Evolutionary conservation across 2,888 invertebrate genomes (phyloP).

Genomic region (Imbricaverruca yamaguchii): DNA sequence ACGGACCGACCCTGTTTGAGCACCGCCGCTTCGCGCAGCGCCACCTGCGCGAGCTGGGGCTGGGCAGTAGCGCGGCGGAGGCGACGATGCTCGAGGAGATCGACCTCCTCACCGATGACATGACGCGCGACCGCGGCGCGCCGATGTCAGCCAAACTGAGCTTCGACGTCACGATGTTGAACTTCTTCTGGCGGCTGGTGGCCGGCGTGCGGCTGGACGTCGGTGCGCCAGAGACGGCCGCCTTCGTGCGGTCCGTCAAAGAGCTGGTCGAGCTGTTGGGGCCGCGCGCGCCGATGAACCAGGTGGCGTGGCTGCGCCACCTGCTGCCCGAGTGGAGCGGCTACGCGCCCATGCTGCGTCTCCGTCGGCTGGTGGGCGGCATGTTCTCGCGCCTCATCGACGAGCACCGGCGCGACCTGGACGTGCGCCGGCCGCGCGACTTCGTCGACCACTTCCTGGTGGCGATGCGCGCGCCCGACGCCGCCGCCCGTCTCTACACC

Average conservation of each 20-base stretch:
- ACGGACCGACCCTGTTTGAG: background rate
- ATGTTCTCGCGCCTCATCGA: background rate
- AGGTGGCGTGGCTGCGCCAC: background rate
- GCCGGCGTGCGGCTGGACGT: background rate
- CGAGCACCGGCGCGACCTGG: background rate
- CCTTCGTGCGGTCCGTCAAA: background rate
- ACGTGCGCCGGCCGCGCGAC: background rate
- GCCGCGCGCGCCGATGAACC: background rate
- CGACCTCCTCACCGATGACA: background rate
- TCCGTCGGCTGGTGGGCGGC: background rate
- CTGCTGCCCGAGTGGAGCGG: background rate
- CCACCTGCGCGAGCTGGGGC: background rate
- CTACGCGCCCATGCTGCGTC: background rate
- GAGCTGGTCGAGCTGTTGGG: background rate
- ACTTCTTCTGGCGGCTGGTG: background rate
- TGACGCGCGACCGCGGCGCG: background rate
- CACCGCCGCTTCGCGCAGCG: background rate
- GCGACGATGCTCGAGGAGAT: background rate
- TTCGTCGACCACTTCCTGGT: conserved; percentile 1
- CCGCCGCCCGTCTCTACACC: background rate
- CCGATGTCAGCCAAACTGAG: background rate
- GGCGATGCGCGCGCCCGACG: background rate
- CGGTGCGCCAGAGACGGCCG: background rate
- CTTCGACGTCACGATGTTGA: background rate
- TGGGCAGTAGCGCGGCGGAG: background rate